Evolutionary conservation across 2,113 vertebrate species (phyloP).

Genomic region (Marmota monax): DNA sequence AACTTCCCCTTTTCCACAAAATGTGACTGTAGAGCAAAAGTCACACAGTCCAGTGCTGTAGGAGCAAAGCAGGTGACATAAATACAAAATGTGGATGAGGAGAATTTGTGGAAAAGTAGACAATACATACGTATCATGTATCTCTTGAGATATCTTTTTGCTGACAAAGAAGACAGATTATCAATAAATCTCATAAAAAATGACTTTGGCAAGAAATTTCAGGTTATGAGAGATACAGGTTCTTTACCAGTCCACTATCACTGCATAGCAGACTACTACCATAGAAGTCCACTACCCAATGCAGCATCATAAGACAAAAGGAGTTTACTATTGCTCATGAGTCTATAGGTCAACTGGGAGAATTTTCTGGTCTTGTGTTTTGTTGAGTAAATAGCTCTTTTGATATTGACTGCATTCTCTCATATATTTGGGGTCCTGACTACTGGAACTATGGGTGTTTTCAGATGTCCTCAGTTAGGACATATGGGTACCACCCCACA

Average conservation of each 20-base stretch:
- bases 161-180: not conserved
- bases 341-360: not conserved
- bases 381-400: not conserved
- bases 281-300: too few relatives aligned
- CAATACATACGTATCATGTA: not conserved
- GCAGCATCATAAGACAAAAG: not conserved
- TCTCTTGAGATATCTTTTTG: not conserved
- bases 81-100: not conserved
- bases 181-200: not conserved
- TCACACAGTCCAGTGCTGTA: not conserved
- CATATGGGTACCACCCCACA: not conserved
- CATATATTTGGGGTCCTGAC: not conserved
- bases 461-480: not conserved
- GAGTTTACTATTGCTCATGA: not conserved
- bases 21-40: not conserved
- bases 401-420: not conserved
- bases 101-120: not conserved
- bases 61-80: not conserved
- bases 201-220: not conserved
- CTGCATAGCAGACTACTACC: not conserved
- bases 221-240: not conserved
- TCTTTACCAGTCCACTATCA: not conserved
- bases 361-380: not conserved
- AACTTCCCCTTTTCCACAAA: not conserved
- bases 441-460: not conserved